phyloP scores from a whole-genome alignment of 1,140 invertebrate species.

The Ectropis grisescens region DNA sequence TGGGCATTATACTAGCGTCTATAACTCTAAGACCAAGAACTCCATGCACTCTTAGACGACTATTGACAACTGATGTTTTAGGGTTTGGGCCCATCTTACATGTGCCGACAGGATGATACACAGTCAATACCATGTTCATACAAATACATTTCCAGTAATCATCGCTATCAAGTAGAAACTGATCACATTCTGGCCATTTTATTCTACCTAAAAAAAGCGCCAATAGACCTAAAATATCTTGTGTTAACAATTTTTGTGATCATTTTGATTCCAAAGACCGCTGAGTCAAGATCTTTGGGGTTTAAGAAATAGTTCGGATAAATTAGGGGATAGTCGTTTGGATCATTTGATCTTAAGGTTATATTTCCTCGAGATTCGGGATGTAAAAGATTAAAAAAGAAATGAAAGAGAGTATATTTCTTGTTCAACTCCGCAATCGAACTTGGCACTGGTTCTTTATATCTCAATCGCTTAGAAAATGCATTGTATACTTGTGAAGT shows the following conservation, averaged over 20 bases:
- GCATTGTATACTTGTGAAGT: constrained; percentile 8
- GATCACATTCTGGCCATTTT: constrained; percentile 52
- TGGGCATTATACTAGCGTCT: constrained; percentile 85
- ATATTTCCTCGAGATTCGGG: constrained; percentile 66
- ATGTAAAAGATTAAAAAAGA: constrained; percentile 54
- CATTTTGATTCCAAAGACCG: constrained; percentile 72
- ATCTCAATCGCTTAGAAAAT: constrained; percentile 12
- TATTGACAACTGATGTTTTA: constrained; percentile 75
- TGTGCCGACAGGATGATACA: constrained; percentile 80
- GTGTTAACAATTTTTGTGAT: constrained; percentile 46
- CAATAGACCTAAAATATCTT: constrained; percentile 47
- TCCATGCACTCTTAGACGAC: constrained; percentile 76
- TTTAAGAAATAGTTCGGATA: constrained; percentile 84
- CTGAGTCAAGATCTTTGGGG: constrained; percentile 75
- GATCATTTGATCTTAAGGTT: constrained; percentile 47
- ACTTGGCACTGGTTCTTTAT: constrained; percentile 38
- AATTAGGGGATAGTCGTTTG: constrained; percentile 77
- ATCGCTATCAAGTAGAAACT: constrained; percentile 58
- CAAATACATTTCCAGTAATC: constrained; percentile 78
- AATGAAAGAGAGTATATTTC: constrained; percentile 42
- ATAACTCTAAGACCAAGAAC: constrained; percentile 76
- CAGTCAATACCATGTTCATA: constrained; percentile 69
- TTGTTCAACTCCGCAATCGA: constrained; percentile 45
- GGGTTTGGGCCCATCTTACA: constrained; percentile 80
- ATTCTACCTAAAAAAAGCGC: constrained; percentile 49